These are phyloP conservation scores for Hoplias malabaricus DNA, from an alignment of 2,113 vertebrate species.

Conservation along the genomic window DNA sequence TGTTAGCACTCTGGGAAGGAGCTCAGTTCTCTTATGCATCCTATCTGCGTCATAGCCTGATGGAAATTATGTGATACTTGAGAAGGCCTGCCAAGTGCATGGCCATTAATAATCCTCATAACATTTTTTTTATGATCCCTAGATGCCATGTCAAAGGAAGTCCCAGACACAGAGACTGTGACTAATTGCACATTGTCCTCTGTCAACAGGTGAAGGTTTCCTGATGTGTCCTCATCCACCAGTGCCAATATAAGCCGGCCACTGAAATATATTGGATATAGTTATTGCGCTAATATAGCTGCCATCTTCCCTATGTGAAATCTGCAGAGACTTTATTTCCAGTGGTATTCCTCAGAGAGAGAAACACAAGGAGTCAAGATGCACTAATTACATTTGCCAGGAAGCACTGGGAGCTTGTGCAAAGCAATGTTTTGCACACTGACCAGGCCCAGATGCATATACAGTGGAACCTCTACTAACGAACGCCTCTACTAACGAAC, in stretches of 20 bases:
- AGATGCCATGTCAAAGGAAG: background rate
- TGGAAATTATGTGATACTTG: conserved; percentile 34
- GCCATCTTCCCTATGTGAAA: background rate
- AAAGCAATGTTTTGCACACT: no score
- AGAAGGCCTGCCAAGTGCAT: conserved; percentile 11
- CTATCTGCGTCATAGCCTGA: conserved; percentile 32
- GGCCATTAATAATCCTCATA: conserved; percentile 22
- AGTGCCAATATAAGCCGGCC: background rate
- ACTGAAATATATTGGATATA: background rate
- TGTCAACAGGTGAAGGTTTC: background rate
- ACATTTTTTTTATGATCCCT: background rate
- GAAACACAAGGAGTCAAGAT: background rate
- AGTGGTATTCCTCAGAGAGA: background rate
- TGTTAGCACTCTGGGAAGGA: background rate
- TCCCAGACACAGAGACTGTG: background rate
- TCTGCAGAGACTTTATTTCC: background rate
- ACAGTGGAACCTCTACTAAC: no score
- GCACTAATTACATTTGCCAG: background rate
- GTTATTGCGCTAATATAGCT: background rate
- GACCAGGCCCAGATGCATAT: background rate
- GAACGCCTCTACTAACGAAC: no score
- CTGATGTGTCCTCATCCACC: background rate
- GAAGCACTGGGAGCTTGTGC: background rate
- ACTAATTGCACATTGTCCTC: background rate
- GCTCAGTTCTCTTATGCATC: background rate